Conservation (phyloP, 2,888 invertebrate species). For the Nemapogon koenigi region DNA sequence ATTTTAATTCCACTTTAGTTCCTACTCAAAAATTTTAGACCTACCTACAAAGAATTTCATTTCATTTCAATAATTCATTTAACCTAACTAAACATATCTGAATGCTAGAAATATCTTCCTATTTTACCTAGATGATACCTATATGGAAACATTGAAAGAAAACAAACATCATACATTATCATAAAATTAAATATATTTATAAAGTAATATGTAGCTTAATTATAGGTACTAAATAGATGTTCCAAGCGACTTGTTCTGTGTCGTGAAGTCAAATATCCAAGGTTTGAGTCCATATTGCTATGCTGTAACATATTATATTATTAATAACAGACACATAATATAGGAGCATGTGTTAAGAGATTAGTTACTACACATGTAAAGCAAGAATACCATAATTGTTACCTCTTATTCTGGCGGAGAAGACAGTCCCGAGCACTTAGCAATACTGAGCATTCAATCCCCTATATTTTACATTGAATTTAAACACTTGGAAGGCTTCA, state of each 20-base stretch:
- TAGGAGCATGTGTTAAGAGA: background rate
- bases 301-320: conserved; percentile 5
- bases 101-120: no score
- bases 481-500: conserved; percentile 62
- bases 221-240: conserved; percentile 7
- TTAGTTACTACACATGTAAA: background rate
- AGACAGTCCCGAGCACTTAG: conserved; percentile 52
- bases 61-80: no score
- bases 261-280: no score
- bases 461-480: conserved; percentile 56
- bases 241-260: conserved; percentile 2
- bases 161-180: no score
- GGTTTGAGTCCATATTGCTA: no score
- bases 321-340: background rate
- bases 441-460: conserved; percentile 47
- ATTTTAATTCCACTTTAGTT: no score
- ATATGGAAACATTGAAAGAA: no score
- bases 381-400: conserved; percentile 4
- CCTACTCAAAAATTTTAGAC: no score
- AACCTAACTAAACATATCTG: no score
- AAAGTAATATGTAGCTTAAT: conserved; percentile 2
- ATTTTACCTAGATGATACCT: no score
- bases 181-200: background rate
- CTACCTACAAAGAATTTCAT: no score
- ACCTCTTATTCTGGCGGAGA: conserved; percentile 14